These are phyloP conservation scores for Lampris megalopsis DNA, from an alignment of 2,113 vertebrate genomes.

Conservation along the genomic window DNA sequence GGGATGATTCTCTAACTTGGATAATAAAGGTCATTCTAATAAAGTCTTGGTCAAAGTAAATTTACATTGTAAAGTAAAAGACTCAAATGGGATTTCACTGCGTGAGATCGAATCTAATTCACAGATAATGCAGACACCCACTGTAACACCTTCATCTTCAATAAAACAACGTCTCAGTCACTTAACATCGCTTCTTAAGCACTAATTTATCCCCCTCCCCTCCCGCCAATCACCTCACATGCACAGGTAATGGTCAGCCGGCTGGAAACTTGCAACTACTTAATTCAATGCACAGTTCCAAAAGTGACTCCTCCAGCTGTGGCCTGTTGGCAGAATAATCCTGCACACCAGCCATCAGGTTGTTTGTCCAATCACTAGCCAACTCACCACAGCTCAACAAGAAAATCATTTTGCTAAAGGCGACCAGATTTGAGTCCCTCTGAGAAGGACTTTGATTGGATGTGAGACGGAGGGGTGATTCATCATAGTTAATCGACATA, in stretches of 20 bases:
- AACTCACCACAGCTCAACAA: slow-evolving; percentile 67
- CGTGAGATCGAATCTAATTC: too few species aligned
- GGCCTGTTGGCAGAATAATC: slow-evolving; percentile 46
- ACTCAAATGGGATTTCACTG: too few species aligned
- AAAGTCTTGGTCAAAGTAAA: too few species aligned
- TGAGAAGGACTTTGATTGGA: slow-evolving; percentile 79
- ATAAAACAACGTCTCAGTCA: neutral
- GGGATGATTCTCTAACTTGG: too few species aligned
- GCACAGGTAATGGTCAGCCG: slow-evolving; percentile 33
- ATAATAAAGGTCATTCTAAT: too few species aligned
- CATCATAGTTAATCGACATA: slow-evolving; percentile 82
- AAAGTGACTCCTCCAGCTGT: slow-evolving; percentile 67
- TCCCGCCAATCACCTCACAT: slow-evolving; percentile 11
- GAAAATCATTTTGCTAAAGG: slow-evolving; percentile 81
- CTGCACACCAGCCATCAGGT: slow-evolving; percentile 52
- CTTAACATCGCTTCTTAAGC: neutral
- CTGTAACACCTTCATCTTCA: neutral
- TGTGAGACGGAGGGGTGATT: slow-evolving; percentile 76
- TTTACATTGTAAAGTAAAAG: too few species aligned
- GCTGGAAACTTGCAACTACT: slow-evolving; percentile 8
- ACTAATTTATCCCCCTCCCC: neutral
- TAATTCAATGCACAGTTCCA: slow-evolving; percentile 50
- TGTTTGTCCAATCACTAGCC: slow-evolving; percentile 53
- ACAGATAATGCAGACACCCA: too few species aligned
- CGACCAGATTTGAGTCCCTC: slow-evolving; percentile 77